Percentiles rank a stretch among this genome's conserved stretches.
Evolutionary conservation across 2,888 invertebrate species (phyloP).

Genomic region (Melitaea athalia): DNA sequence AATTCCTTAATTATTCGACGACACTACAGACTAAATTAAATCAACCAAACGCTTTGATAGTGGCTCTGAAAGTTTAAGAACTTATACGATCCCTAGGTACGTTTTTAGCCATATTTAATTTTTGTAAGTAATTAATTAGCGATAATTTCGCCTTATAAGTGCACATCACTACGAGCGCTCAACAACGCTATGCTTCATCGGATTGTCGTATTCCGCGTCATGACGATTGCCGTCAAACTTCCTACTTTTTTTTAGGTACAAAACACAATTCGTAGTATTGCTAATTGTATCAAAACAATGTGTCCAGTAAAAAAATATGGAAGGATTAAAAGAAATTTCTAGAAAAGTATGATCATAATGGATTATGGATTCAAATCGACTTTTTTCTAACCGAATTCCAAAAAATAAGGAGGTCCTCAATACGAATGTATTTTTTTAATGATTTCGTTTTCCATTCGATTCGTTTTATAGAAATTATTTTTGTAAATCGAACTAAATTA

Average conservation of each 20-base stretch:
- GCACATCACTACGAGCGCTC: constrained; percentile 36
- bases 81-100: too few relatives aligned
- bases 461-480: too few relatives aligned
- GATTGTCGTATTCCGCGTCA: constrained; percentile 57
- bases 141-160: constrained; percentile 2
- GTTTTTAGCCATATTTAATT: background rate
- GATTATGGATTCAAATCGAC: too few relatives aligned
- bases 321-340: background rate
- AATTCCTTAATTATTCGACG: too few relatives aligned
- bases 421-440: too few relatives aligned
- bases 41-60: too few relatives aligned
- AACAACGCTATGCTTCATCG: constrained; percentile 41
- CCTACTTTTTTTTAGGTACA: constrained; percentile 48
- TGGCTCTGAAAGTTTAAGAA: too few relatives aligned
- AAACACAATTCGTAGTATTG: constrained; percentile 9
- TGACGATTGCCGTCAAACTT: constrained; percentile 56
- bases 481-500: too few relatives aligned
- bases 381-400: too few relatives aligned
- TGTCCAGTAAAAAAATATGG: background rate
- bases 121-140: background rate
- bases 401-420: too few relatives aligned
- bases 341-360: background rate
- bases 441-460: too few relatives aligned
- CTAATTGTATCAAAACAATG: background rate
- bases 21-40: too few relatives aligned